These are phyloP conservation scores for Montipora sp. DNA, from an alignment of 64 coral and sea anemone species.

Conservation along the genomic window DNA sequence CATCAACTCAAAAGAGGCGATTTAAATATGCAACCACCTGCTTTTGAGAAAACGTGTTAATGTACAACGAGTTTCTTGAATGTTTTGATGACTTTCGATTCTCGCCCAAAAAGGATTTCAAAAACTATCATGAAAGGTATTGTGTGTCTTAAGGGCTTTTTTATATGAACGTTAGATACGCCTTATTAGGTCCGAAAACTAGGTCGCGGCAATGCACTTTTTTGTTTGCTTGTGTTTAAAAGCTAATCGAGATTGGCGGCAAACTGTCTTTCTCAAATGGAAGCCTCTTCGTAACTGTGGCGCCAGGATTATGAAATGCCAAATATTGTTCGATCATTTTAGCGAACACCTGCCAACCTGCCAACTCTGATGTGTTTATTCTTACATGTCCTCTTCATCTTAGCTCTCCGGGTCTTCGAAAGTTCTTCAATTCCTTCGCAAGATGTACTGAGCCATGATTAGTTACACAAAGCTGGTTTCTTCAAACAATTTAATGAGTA, in stretches of 20 bases:
- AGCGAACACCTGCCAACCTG: background rate
- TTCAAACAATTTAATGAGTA: background rate
- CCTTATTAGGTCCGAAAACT: background rate
- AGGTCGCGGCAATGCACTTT: background rate
- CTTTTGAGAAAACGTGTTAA: too few species aligned
- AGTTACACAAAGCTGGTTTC: background rate
- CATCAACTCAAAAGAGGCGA: too few species aligned
- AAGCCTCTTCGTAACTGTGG: slow-evolving; percentile 5
- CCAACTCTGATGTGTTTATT: background rate
- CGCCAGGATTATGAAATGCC: background rate
- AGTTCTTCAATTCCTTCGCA: background rate
- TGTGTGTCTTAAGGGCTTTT: background rate
- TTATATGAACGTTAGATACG: background rate
- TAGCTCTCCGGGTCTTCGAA: background rate
- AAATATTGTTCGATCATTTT: slow-evolving; percentile 8
- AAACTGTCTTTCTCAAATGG: slow-evolving; percentile 4
- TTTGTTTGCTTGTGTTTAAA: background rate
- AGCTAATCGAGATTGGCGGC: background rate
- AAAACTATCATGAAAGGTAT: background rate
- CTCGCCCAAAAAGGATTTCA: too few species aligned
- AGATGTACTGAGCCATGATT: background rate
- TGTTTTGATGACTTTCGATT: too few species aligned
- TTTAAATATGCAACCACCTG: too few species aligned
- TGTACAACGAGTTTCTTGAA: too few species aligned
- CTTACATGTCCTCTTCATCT: background rate